phyloP scores from a whole-genome alignment of 2,113 vertebrate species.

The Ophthalmolycus amberensis region DNA sequence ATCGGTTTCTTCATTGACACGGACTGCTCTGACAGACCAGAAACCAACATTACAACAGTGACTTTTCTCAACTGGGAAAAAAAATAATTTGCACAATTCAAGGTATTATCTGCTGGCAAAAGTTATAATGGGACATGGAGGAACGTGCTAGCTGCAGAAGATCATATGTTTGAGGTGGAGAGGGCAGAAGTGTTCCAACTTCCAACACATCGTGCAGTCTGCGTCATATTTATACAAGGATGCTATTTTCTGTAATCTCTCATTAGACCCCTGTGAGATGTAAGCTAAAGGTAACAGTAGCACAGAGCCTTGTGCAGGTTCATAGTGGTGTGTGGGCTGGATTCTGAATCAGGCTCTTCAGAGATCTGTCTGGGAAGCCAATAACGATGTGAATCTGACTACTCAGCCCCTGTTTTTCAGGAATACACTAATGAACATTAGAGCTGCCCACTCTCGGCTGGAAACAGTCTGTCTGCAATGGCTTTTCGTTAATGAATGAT shows the following conservation, averaged over 20 bases:
- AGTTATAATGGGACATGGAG: not conserved
- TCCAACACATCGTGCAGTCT: not conserved
- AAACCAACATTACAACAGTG: not conserved
- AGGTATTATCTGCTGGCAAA: not conserved
- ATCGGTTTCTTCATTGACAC: not conserved
- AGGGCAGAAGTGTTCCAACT: not conserved
- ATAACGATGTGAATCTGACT: conserved; percentile 49
- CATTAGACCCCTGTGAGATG: not conserved
- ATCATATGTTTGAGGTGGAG: not conserved
- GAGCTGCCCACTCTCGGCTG: conserved; percentile 31
- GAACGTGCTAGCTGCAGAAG: not conserved
- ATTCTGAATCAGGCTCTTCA: conserved; percentile 17
- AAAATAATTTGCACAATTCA: not conserved
- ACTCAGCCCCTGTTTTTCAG: conserved; percentile 31
- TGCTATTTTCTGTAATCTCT: conserved; percentile 2
- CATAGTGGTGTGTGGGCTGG: conserved; percentile 41
- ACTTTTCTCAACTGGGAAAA: not conserved
- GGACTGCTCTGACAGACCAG: not conserved
- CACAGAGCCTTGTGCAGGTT: conserved; percentile 15
- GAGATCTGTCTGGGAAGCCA: conserved; percentile 43
- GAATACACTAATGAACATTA: conserved; percentile 27
- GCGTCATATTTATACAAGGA: not conserved
- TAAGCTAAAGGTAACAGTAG: not conserved
- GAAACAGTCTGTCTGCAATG: conserved; percentile 18
- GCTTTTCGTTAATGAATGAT: conserved; percentile 7